These are phyloP conservation scores for Holothuria glaberrima DNA, from an alignment of 35 echinoderm and acorn worm species.

Conservation along the genomic window DNA sequence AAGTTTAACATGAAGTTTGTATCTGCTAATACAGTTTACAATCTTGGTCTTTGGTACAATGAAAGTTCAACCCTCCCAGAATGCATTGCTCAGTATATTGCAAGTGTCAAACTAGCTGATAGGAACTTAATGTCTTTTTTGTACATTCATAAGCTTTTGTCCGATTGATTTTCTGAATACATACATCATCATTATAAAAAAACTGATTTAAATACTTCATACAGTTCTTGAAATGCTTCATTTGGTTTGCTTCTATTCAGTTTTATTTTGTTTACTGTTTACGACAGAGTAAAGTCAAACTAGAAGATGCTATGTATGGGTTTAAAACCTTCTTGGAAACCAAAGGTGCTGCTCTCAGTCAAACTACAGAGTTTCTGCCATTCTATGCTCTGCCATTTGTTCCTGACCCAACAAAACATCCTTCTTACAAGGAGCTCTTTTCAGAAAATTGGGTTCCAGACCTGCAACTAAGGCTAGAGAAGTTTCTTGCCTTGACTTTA, in stretches of 20 bases:
- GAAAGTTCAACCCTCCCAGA: too few species aligned
- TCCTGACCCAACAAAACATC: slow-evolving; percentile 93
- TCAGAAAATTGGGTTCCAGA: slow-evolving; percentile 94
- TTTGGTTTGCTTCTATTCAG: background rate
- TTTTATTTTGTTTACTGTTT: background rate
- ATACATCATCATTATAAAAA: background rate
- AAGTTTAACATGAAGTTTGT: too few species aligned
- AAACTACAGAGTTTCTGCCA: slow-evolving; percentile 97
- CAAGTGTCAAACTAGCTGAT: background rate
- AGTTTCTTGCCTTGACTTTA: slow-evolving; percentile 86
- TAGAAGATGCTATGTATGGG: slow-evolving; percentile 83
- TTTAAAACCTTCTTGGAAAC: slow-evolving; percentile 94
- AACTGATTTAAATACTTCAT: background rate
- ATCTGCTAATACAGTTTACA: too few species aligned
- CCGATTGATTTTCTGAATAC: background rate
- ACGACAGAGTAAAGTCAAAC: slow-evolving; percentile 71
- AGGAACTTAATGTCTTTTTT: too few species aligned
- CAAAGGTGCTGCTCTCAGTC: slow-evolving; percentile 85
- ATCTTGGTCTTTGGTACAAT: too few species aligned
- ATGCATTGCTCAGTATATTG: too few species aligned
- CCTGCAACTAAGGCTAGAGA: slow-evolving; percentile 83
- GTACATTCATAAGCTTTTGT: too few species aligned
- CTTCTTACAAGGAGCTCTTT: slow-evolving; percentile 95
- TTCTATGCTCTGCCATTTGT: slow-evolving; percentile 99
- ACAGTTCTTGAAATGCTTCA: background rate